These are phyloP conservation scores for Etia nguti DNA, from an alignment of 2,113 vertebrate species.

Conservation along the genomic window DNA sequence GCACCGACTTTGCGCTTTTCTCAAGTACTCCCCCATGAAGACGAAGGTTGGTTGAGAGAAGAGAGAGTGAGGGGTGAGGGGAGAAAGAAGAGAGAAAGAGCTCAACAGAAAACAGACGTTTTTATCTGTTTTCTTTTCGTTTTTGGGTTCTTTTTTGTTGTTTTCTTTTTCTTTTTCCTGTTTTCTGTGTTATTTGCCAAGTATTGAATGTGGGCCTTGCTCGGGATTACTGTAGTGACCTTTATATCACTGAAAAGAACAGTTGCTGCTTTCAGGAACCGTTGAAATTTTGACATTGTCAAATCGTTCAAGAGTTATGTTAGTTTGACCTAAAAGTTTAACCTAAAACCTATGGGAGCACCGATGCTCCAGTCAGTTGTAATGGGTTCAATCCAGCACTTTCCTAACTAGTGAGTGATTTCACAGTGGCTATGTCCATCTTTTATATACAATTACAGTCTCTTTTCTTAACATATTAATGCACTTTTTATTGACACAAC, in stretches of 20 bases:
- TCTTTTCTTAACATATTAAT: background rate
- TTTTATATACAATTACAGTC: background rate
- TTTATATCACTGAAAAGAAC: background rate
- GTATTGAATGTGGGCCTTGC: accelerated
- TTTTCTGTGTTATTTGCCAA: background rate
- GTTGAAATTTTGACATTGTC: too few relatives aligned
- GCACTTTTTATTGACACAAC: background rate
- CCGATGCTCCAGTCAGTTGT: background rate
- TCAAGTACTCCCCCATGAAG: background rate
- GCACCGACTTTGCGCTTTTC: accelerated
- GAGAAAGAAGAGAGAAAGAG: background rate
- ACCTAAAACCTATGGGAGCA: background rate
- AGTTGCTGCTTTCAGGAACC: background rate
- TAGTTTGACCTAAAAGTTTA: background rate
- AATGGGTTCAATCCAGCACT: background rate
- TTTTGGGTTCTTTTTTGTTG: background rate
- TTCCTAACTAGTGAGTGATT: background rate
- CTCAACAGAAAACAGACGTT: background rate
- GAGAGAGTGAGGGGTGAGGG: background rate
- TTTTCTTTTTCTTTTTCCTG: background rate
- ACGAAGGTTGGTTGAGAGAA: accelerated
- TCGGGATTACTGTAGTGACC: background rate
- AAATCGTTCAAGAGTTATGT: background rate
- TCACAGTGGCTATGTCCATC: background rate
- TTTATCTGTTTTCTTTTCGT: background rate